Evolutionary conservation across 2,888 invertebrate genomes (phyloP), one percentile per base, ranked within the genome.

Genomic region (Caenorhabditis parvicauda): DNA sequence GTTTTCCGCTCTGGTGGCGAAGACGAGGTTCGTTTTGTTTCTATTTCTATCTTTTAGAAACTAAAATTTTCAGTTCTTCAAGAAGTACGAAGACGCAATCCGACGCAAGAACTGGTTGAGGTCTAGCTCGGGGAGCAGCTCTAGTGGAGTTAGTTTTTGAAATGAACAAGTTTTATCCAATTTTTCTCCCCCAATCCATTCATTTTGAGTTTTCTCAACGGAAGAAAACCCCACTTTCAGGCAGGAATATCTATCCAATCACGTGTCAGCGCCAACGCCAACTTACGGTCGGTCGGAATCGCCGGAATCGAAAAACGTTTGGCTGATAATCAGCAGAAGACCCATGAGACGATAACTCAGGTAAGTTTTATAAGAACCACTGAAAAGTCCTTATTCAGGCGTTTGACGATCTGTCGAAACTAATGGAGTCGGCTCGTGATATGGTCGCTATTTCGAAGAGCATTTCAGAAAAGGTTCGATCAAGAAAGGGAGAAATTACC

Each of bases 341-440:
- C 93, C 0, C 91, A 93, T 84, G 88, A 90, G 79, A 92, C 90
- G 80, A 96, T 98, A 73, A 88, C 87, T 17, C 86, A 89, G 63
- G 76, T 76, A 51, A 35, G 44, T 46, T 21, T 14, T 46, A 12
- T 29, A 32, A 7, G 2, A 17, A 27, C n/a, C 14, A n/a, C 12
- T 46, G 24, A 14, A 1, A 48, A n/a, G 19, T 37, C 37, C 19
- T 7, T 17, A 47, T 67, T 42, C 51, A 76, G 69, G 96, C 98
- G 1, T 98, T 99, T 84, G 89, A 95, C 83, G 98, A 99, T 84
- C 86, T 98, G 52, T 89, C 86, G 77, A 90, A 91, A 76, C 85
- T 98, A 2, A 98, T 99, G 90, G 88, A 87, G 24, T 91, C 91
- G 87, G 96, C 96, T 0, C 91, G 93, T 82, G 94, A 96, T 72